Base-by-base conservation (phyloP, 2,888 invertebrate genomes). In the Ganaspis brasiliensis region DNA sequence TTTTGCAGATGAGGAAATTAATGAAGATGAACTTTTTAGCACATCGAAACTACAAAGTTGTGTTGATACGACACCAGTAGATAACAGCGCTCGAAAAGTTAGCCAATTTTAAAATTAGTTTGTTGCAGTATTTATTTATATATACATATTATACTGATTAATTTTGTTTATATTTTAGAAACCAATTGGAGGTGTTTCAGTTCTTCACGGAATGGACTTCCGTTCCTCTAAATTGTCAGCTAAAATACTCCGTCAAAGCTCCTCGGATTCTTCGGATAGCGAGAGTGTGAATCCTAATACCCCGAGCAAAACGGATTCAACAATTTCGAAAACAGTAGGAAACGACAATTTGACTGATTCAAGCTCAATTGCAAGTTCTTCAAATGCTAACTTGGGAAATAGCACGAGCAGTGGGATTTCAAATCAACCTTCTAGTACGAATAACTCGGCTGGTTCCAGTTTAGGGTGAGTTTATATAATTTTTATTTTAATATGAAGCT, bases 161-260 rank as follows among this genome's bases (percentile, higher is more conserved):
- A n/a, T 19, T 19, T 52, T 52, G 49, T 52, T 31, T 14, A 78
- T 74, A 77, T 89, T 90, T 70, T 91, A 95, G 95, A 94, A 94
- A 92, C 94, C 94, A 6, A 86, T 93, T 4, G 94, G 94, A 1
- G 95, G 93, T 1, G 93, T 94, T 67, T 93, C 94, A 9, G 88
- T 94, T 55, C 93, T 94, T 82, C 94, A 94, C n/a, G 80, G 87
- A 24, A 83, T 87, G n/a, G 87, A 88, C 59, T 81, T 86, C 14
- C 79, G 86, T 14, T 82, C 85, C 9, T 85, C 72, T 49, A 87
- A 83, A 73, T 74, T 88, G 56, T 84, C 87, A 14, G 83, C 79
- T 57, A 87, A 81, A 31, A 80, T 86, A 40, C 81, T 81, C 10
- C 86, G 85, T 19, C 84, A 79, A 31, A 79, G 82, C 14, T 87